Percentiles rank a stretch among this genome's conserved stretches.
Conservation (phyloP, 2,113 vertebrate species). For the Indicator maculatus region DNA sequence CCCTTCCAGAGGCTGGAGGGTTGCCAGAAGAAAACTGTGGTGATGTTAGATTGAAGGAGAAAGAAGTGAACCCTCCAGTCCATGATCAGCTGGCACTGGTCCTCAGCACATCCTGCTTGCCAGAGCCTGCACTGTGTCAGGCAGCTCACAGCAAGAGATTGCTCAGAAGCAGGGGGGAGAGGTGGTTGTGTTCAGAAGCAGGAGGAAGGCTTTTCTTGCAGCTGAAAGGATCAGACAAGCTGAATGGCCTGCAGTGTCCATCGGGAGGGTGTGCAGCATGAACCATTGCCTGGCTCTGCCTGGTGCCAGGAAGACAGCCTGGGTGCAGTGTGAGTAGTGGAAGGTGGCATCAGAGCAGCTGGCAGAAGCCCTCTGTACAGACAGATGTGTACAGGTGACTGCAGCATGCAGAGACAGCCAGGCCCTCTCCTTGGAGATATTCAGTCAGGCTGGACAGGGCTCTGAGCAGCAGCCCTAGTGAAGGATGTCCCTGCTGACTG, state of each 20-base stretch:
- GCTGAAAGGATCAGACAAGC: neutral
- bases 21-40: neutral
- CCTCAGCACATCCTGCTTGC: neutral
- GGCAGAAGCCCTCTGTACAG: neutral
- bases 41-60: neutral
- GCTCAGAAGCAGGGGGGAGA: neutral
- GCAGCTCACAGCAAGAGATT: neutral
- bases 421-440: too few relatives aligned
- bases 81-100: neutral
- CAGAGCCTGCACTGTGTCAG: rapidly evolving
- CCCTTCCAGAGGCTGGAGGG: neutral
- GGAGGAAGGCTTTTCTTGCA: neutral
- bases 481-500: too few relatives aligned
- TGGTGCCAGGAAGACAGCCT: neutral
- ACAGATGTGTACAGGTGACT: neutral
- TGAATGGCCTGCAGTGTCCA: neutral
- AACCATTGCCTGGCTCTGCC: neutral
- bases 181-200: neutral
- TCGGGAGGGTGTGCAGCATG: neutral
- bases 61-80: neutral
- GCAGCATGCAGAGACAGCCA: neutral
- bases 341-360: neutral
- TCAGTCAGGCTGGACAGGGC: too few relatives aligned
- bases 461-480: too few relatives aligned
- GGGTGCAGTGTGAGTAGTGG: rapidly evolving